A percentile compares a stretch with the other conserved stretches of the same genome.
These are phyloP conservation scores for Heterotilapia buettikoferi DNA, from an alignment of 2,113 vertebrate genomes.

Conservation along the genomic window DNA sequence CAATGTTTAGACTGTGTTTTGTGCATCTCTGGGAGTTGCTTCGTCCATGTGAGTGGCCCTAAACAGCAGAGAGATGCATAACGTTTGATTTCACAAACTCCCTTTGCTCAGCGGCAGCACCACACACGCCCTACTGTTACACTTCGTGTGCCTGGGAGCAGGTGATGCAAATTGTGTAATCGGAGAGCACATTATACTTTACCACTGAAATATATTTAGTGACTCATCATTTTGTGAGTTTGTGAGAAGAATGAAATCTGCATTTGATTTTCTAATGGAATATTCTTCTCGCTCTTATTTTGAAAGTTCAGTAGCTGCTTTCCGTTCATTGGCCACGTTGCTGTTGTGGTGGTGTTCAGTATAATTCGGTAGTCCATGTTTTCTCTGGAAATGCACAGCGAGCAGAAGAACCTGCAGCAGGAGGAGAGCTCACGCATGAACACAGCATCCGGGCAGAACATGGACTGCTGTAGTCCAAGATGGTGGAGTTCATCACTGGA, in stretches of 20 bases:
- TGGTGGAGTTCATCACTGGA: not conserved
- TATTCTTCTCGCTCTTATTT: not conserved
- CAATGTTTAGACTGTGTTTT: not conserved
- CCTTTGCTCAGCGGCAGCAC: not conserved
- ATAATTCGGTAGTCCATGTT: not conserved
- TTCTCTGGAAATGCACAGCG: not conserved
- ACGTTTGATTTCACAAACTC: not conserved
- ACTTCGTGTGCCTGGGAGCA: not conserved
- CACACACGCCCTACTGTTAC: not conserved
- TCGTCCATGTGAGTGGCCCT: not conserved
- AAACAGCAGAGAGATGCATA: not conserved
- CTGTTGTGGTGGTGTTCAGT: not conserved
- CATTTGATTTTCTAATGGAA: not conserved
- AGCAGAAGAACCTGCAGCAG: not conserved
- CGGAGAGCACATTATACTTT: rapidly evolving
- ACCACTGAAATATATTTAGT: not conserved
- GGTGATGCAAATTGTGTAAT: not conserved
- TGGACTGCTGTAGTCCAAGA: not conserved
- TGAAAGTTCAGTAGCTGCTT: not conserved
- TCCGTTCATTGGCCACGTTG: not conserved
- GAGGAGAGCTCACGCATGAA: not conserved
- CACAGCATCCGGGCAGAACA: not conserved
- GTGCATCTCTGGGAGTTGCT: rapidly evolving
- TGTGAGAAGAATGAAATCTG: not conserved
- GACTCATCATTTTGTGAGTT: not conserved